A percentile compares a stretch with the other conserved stretches of the same genome.
Evolutionary conservation across 2,797 vertebrate species (phyloP).

Genomic region (Neosilurus mollespiculum): DNA sequence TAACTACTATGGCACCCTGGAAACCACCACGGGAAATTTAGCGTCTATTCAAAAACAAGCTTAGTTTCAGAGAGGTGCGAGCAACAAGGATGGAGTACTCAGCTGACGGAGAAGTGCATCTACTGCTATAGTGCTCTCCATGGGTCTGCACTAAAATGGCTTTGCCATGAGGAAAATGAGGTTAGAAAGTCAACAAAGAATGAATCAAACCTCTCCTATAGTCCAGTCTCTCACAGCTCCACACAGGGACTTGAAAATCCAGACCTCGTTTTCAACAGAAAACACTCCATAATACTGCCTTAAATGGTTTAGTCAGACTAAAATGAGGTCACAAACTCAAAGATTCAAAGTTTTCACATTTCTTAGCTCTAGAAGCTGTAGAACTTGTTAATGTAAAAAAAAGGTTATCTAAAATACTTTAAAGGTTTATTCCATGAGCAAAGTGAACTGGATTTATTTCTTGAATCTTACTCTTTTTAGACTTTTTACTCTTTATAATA

Average conservation of each 20-base stretch:
- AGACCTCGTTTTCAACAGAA: conserved; percentile 81
- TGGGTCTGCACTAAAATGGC: neutral
- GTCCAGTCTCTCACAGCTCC: conserved; percentile 29
- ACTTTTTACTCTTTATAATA: no score
- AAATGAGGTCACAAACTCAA: neutral
- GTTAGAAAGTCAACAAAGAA: conserved; percentile 4
- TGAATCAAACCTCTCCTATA: neutral
- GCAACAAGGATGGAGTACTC: neutral
- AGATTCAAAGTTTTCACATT: neutral
- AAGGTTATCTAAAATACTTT: neutral
- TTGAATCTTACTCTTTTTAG: neutral
- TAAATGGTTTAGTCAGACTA: neutral
- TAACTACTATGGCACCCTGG: no score
- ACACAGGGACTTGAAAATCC: conserved; percentile 94
- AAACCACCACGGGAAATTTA: no score
- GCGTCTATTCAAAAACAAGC: conserved; percentile 50
- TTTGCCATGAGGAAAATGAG: conserved; percentile 5
- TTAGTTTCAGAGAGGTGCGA: neutral
- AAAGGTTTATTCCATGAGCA: neutral
- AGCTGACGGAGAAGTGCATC: conserved; percentile 6
- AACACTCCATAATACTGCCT: neutral
- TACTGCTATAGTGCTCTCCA: neutral
- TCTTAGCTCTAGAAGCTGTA: no score
- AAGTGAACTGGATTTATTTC: neutral
- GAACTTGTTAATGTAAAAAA: neutral